Base-by-base conservation (phyloP, 2,797 vertebrate genomes). In the Eutrigla gurnardus region DNA sequence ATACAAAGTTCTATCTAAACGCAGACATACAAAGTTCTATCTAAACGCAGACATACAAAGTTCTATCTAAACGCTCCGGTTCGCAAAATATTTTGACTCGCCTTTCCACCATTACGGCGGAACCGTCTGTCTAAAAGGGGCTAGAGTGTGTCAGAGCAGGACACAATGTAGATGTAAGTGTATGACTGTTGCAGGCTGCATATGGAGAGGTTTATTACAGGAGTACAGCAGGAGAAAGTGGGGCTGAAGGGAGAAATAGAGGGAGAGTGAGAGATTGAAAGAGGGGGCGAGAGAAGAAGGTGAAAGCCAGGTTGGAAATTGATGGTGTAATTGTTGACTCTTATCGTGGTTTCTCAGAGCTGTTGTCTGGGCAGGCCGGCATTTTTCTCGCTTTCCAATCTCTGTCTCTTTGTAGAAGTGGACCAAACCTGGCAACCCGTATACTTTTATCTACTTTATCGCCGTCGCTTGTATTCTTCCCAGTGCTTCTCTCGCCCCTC, bases 311-410 rank as follows among this genome's bases (percentile, higher is more conserved):
- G 54, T 70, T 80, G 64, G 64, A 91, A 90, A 91, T 84, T 85
- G 89, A 90, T 89, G 83, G 83, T 82, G 89, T 88, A 89, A 92
- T 91, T 92, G 88, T 89, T 91, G 88, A 91, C 89, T 89, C 86
- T 93, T 93, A 94, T 94, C 92, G 91, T 78, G 73, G 73, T 87
- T 88, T 88, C 84, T 91, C 92, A 92, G 92, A 79, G 82, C 73
- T 75, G 72, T 78, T 88, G 82, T 91, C 84, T 82, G 83, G 55
- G 77, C 72, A 57, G 66, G 72, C 82, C 65, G 75, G 73, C 77
- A 76, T 73, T 73, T 83, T 71, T 78, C 70, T 87, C 33, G 18
- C 66, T 81, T 62, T 81, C 57, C 81, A 88, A 84, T 86, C 78
- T 83, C 71, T 73, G 60, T 67, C 69, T 86, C 77, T 84, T 70